These are phyloP conservation scores for Enchytraeus crypticus DNA, from an alignment of 2,888 invertebrate species.

Conservation along the genomic window DNA sequence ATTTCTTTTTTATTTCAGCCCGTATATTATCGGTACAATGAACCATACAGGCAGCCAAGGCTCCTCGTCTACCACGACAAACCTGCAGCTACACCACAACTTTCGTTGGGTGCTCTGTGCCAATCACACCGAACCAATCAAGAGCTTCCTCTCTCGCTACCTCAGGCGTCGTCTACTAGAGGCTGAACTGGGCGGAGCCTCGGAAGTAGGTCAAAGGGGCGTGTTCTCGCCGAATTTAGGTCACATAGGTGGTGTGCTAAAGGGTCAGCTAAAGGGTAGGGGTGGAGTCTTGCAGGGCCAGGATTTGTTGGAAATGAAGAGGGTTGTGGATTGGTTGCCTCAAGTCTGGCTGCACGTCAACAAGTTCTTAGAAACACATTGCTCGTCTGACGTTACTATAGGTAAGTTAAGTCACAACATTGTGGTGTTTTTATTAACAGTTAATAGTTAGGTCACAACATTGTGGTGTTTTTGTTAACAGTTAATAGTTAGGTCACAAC, in stretches of 20 bases:
- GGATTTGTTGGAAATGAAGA: slow-evolving; percentile 38
- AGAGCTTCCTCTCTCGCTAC: slow-evolving; percentile 81
- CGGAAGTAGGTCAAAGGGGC: too few relatives aligned
- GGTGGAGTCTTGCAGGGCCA: slow-evolving; percentile 39
- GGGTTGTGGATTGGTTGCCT: slow-evolving; percentile 82
- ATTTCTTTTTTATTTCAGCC: slow-evolving; percentile 50
- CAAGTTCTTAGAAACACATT: slow-evolving; percentile 86
- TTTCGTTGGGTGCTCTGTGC: slow-evolving; percentile 79
- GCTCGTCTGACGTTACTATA: slow-evolving; percentile 93
- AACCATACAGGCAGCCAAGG: slow-evolving; percentile 43
- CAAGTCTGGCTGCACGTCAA: slow-evolving; percentile 90
- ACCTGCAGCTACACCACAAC: slow-evolving; percentile 87
- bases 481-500: too few relatives aligned
- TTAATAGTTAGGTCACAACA: too few relatives aligned
- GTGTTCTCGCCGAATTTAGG: too few relatives aligned
- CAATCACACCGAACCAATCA: slow-evolving; percentile 96
- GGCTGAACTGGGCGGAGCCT: slow-evolving; percentile 58
- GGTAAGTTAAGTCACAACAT: too few relatives aligned
- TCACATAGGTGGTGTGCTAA: too few relatives aligned
- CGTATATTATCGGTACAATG: slow-evolving; percentile 73
- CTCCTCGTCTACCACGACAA: slow-evolving; percentile 63
- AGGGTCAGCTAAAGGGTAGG: too few relatives aligned
- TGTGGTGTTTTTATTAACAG: too few relatives aligned
- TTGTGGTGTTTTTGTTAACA: too few relatives aligned
- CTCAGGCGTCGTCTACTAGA: slow-evolving; percentile 68